Conservation (phyloP, 2,113 vertebrate species). For the Eulemur macaco region DNA sequence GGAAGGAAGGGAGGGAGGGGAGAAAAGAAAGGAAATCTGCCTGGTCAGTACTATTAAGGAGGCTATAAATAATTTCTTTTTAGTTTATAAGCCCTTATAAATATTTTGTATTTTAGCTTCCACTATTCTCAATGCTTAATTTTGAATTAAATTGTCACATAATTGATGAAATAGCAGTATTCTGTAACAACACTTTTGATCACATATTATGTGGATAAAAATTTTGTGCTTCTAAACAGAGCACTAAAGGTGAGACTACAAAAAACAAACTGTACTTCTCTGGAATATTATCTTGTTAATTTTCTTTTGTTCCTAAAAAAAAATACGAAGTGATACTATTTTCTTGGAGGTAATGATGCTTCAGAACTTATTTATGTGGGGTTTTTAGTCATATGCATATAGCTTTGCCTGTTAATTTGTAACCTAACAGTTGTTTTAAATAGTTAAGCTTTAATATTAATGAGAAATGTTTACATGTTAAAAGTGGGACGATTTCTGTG, state of each 20-base stretch:
- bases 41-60: not conserved
- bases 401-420: not conserved
- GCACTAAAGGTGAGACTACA: not conserved
- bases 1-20: no score
- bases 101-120: not conserved
- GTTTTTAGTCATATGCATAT: not conserved
- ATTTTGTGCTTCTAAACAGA: not conserved
- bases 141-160: constrained; percentile 39
- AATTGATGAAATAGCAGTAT: not conserved
- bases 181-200: not conserved
- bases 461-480: not conserved
- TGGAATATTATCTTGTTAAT: not conserved
- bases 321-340: not conserved
- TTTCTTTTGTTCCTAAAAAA: constrained; percentile 7
- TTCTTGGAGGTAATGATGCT: not conserved
- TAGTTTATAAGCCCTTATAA: not conserved
- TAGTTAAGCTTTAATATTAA: not conserved
- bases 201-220: not conserved
- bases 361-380: not conserved
- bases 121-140: not conserved
- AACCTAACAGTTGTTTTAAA: not conserved
- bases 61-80: not conserved
- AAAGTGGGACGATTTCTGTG: not conserved
- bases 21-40: not conserved
- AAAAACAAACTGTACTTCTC: not conserved